Percentiles rank a stretch among this genome's conserved stretches.
These are phyloP conservation scores for Macquaria australasica DNA, from an alignment of 2,113 vertebrate species.

Conservation along the genomic window DNA sequence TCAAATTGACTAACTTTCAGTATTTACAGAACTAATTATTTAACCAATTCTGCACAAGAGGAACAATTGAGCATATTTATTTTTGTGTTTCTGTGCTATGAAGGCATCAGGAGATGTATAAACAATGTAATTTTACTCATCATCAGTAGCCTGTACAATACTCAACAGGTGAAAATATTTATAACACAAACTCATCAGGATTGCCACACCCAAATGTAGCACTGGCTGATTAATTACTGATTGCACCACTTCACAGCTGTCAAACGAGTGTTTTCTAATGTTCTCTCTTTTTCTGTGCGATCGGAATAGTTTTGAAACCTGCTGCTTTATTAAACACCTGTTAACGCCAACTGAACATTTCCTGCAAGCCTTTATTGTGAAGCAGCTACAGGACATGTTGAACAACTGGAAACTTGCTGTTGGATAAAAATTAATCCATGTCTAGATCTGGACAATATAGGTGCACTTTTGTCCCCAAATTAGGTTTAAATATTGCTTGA, in stretches of 20 bases:
- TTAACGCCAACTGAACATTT: background rate
- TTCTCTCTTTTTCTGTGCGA: background rate
- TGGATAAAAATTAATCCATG: background rate
- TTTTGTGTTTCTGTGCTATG: background rate
- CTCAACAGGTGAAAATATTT: background rate
- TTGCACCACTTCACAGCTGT: constrained; percentile 19
- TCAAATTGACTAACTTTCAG: background rate
- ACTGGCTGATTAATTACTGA: constrained; percentile 24
- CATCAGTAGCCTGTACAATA: background rate
- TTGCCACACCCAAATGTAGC: background rate
- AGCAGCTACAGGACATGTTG: background rate
- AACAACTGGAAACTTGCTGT: background rate
- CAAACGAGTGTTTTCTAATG: background rate
- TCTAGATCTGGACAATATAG: background rate
- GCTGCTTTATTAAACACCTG: background rate
- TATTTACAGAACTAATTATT: background rate
- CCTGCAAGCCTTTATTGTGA: background rate
- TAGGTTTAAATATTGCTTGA: background rate
- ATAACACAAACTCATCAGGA: background rate
- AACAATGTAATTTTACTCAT: background rate
- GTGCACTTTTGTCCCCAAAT: background rate
- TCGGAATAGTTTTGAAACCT: constrained; percentile 5
- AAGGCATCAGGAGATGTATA: background rate
- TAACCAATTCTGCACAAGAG: background rate
- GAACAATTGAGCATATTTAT: background rate